Evolutionary conservation across 2,797 vertebrate species (phyloP), one percentile per base, ranked within the genome.

Genomic region (Danionella dracula): DNA sequence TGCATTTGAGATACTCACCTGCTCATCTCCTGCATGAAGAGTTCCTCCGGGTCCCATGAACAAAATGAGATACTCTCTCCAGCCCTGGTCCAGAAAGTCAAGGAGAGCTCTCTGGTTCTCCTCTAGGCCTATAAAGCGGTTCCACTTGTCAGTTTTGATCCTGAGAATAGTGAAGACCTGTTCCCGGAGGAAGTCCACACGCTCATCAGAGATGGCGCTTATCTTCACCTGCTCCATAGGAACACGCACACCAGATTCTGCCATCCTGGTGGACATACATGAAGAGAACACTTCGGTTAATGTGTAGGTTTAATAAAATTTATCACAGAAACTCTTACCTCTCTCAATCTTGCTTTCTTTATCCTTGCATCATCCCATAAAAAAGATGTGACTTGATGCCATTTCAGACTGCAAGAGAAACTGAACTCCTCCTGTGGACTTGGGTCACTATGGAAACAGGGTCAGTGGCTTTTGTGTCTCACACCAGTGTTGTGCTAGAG

Each of bases 101-200:
- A 90, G 74, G 65, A 93, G 78, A 37, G 86, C 68, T 74, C 81
- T 88, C 79, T 91, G 89, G 82, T 92, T 92, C 72, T 93, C 91
- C 58, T 91, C 91, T 0, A 86, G 66, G 2, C 83, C 85, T 19
- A 92, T 88, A 78, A 92, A 93, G 51, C 86, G 87, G 75, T 91
- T 91, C 91, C 90, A 92, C 41, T 90, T 90, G 76, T 93, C 90
- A 0, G 88, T 87, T 79, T 92, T 92, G 11, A 90, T 81, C 13
- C 86, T 84, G 34, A 93, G 82, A 50, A 89, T 82, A 38, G 77
- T 85, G 72, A 90, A 89, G 12, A 77, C 87, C 78, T 89, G 89
- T 75, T 92, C 87, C 38, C 88, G 83, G 0, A 93, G 80, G 72
- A 90, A 90, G 82, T 91, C 90, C 60, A 91, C 86, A 51, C 90